phyloP scores from a whole-genome alignment of 2,888 invertebrate species.

The Lamellibrachia satsuma region DNA sequence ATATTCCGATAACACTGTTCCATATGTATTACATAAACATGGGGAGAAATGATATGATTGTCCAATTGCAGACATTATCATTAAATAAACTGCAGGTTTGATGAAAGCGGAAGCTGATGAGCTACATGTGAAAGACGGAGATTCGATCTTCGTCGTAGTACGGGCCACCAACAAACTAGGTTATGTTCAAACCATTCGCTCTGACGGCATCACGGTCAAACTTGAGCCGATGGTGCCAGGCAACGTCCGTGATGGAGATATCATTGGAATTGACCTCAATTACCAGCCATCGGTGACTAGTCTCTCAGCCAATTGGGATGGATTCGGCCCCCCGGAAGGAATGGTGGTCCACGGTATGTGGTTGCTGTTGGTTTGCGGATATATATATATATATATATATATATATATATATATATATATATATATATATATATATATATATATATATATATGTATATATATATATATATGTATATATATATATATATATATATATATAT shows the following conservation, averaged over 20 bases:
- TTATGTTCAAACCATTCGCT: conserved; percentile 46
- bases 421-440: not conserved
- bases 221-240: conserved; percentile 51
- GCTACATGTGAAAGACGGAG: conserved; percentile 45
- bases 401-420: too few species aligned
- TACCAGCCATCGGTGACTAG: conserved; percentile 41
- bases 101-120: conserved; percentile 45
- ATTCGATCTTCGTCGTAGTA: conserved; percentile 48
- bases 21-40: too few species aligned
- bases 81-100: not conserved
- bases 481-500: not conserved
- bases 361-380: not conserved
- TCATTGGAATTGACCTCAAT: conserved; percentile 45
- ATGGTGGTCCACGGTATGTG: not conserved
- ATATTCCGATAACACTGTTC: too few species aligned
- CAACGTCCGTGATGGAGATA: conserved; percentile 47
- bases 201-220: conserved; percentile 49
- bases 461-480: not conserved
- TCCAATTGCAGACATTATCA: too few species aligned
- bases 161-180: conserved; percentile 46
- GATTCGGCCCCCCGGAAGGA: conserved; percentile 43
- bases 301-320: conserved; percentile 52
- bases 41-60: too few species aligned
- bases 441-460: too few species aligned
- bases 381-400: not conserved